Percentiles rank a stretch among this genome's conserved stretches.
Evolutionary conservation across 2,797 vertebrate genomes (phyloP).

Genomic region (Sebastes hubbsi): DNA sequence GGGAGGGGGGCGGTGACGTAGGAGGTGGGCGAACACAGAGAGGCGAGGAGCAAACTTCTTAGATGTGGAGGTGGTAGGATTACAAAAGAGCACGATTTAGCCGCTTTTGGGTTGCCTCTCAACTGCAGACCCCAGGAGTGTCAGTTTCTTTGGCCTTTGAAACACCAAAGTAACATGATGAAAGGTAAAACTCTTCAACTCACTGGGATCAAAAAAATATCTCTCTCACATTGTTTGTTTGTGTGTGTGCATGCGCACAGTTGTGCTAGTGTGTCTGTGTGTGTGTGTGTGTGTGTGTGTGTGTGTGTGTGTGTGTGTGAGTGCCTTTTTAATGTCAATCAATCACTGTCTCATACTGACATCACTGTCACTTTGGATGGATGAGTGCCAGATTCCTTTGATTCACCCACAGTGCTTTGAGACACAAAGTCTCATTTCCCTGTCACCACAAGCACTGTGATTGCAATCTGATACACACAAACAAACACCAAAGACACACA

Average conservation of each 20-base stretch:
- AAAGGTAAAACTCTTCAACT: constrained; percentile 69
- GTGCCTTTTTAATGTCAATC: constrained; percentile 58
- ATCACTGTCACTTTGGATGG: constrained; percentile 76
- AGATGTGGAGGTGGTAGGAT: constrained; percentile 60
- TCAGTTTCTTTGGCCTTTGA: constrained; percentile 66
- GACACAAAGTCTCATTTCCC: constrained; percentile 73
- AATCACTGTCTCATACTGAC: constrained; percentile 73
- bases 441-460: constrained; percentile 72
- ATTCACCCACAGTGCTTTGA: constrained; percentile 73
- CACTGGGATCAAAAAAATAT: constrained; percentile 57
- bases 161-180: constrained; percentile 64
- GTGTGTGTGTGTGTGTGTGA: background rate
- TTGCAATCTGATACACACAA: constrained; percentile 62
- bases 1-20: constrained; percentile 27
- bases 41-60: constrained; percentile 44
- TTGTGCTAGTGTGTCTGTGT: background rate
- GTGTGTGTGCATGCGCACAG: constrained; percentile 1
- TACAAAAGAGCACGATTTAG: constrained; percentile 66
- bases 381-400: constrained; percentile 74
- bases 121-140: constrained; percentile 63
- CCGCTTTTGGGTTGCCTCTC: constrained; percentile 68
- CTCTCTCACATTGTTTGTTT: constrained; percentile 41
- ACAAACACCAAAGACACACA: constrained; percentile 46
- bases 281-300: background rate
- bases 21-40: constrained; percentile 49